Conservation (phyloP, 1,140 invertebrate genomes). For the Trialeurodes vaporariorum region DNA sequence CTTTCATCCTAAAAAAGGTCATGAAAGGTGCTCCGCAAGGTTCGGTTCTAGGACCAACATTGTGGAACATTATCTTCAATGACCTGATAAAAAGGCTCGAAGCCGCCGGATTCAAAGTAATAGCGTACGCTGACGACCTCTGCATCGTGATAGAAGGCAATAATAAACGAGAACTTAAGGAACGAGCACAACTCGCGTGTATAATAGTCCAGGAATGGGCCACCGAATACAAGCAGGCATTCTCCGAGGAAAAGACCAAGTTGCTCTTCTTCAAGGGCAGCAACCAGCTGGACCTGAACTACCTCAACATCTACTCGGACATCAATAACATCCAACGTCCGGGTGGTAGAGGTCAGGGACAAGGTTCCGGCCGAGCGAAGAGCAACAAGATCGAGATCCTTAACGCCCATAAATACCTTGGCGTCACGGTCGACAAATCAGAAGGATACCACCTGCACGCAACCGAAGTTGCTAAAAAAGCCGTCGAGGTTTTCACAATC, state of each 20-base stretch:
- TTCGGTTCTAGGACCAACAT: neutral
- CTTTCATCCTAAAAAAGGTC: neutral
- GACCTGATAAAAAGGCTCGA: neutral
- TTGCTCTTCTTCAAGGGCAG: neutral
- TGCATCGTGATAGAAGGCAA: constrained; percentile 10
- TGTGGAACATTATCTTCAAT: constrained; percentile 4
- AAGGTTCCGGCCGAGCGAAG: neutral
- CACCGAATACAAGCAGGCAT: neutral
- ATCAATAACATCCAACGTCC: neutral
- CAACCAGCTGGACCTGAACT: accelerated
- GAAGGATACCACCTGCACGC: neutral
- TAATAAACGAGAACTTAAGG: neutral
- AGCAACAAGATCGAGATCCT: neutral
- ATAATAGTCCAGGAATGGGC: neutral
- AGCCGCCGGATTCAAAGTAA: neutral
- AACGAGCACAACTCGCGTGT: neutral
- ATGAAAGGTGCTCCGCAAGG: constrained; percentile 8
- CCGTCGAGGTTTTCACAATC: neutral
- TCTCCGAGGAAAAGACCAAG: constrained; percentile 2
- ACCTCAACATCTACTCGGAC: neutral
- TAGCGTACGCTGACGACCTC: constrained; percentile 15
- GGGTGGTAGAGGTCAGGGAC: neutral
- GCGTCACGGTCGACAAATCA: neutral
- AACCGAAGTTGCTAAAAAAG: neutral
- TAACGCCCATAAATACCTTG: neutral